Evolutionary conservation across 1,140 invertebrate genomes (phyloP).

Genomic region (Lepidurus couesii): DNA sequence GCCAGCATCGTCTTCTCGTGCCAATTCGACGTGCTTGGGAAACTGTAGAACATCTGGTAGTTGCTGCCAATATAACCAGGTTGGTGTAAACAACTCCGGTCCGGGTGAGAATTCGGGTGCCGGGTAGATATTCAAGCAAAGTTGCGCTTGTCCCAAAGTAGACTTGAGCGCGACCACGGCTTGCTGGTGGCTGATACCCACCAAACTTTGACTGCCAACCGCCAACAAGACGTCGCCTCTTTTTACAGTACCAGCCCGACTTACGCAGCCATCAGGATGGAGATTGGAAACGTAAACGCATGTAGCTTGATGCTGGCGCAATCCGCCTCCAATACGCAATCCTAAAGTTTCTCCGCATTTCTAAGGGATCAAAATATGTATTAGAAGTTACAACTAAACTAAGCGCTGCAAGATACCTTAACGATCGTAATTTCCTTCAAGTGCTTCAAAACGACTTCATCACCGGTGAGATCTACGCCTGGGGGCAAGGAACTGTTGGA

Average conservation of each 20-base stretch:
- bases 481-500: not conserved
- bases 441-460: constrained; percentile 40
- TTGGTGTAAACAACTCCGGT: constrained; percentile 48
- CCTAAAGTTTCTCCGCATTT: constrained; percentile 46
- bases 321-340: constrained; percentile 51
- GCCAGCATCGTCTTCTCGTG: constrained; percentile 43
- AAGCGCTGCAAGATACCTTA: constrained; percentile 41
- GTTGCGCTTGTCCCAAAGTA: constrained; percentile 42
- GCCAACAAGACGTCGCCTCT: constrained; percentile 46
- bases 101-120: constrained; percentile 48
- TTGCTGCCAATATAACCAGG: constrained; percentile 52
- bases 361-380: not conserved
- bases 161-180: constrained; percentile 49
- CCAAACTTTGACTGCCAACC: constrained; percentile 47
- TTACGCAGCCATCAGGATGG: constrained; percentile 45
- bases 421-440: constrained; percentile 46
- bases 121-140: constrained; percentile 47
- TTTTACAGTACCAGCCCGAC: not conserved
- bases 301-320: constrained; percentile 44
- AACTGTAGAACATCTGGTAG: constrained; percentile 49
- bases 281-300: constrained; percentile 49
- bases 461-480: constrained; percentile 26
- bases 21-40: constrained; percentile 47
- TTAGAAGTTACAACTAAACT: not conserved
- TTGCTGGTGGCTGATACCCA: constrained; percentile 48